Percentiles rank a stretch among this genome's conserved stretches.
Evolutionary conservation across 1,140 invertebrate genomes (phyloP).

Genomic region (Drosophila eugracilis): DNA sequence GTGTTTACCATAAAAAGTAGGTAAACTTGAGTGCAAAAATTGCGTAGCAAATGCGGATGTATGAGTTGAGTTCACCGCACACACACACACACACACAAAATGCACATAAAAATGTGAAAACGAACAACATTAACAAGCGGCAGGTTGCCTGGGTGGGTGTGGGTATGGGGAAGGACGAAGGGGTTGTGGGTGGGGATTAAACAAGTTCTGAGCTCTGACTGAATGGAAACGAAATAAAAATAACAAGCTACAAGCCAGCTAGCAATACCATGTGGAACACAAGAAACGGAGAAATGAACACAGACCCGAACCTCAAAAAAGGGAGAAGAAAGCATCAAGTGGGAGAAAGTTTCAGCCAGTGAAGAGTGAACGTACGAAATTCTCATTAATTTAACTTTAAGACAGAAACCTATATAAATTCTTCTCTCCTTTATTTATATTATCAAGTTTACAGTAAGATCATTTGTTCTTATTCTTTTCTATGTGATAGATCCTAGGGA

Average conservation of each 20-base stretch:
- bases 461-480: not conserved
- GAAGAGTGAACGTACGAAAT: constrained; percentile 5
- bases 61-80: constrained; percentile 50
- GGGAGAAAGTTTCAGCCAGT: not conserved
- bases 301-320: constrained; percentile 28
- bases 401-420: too few relatives aligned
- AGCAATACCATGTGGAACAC: constrained; percentile 33
- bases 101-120: constrained; percentile 81
- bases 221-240: constrained; percentile 74
- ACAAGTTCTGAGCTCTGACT: constrained; percentile 55
- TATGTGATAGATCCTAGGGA: too few relatives aligned
- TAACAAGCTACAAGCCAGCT: constrained; percentile 49
- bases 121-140: constrained; percentile 59
- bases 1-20: constrained; percentile 83
- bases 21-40: constrained; percentile 83
- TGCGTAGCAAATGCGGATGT: constrained; percentile 64
- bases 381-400: not conserved
- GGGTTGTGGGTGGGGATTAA: constrained; percentile 10
- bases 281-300: constrained; percentile 59
- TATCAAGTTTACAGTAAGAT: too few relatives aligned
- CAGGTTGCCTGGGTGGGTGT: constrained; percentile 2
- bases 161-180: constrained; percentile 6
- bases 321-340: constrained; percentile 19
- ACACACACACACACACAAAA: constrained; percentile 69
- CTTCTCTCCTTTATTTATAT: too few relatives aligned